Percentiles rank a stretch among this genome's conserved stretches.
phyloP scores from a whole-genome alignment of 1,140 invertebrate genomes.

The Helicoverpa zea region DNA sequence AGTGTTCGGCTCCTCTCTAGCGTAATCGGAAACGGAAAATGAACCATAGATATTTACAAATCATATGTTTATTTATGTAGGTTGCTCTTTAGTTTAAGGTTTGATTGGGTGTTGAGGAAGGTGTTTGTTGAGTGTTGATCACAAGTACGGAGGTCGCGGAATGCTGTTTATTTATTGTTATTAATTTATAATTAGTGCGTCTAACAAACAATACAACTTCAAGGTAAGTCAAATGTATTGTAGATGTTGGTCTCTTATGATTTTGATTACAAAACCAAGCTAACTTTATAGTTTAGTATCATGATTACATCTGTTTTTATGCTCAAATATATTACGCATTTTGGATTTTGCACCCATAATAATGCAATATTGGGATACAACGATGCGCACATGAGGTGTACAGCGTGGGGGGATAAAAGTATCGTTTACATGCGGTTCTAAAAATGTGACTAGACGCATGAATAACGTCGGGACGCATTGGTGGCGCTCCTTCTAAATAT shows the following conservation, averaged over 20 bases:
- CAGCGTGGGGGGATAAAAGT: conserved; percentile 65
- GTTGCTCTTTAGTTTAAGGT: conserved; percentile 82
- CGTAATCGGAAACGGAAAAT: conserved; percentile 49
- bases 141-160: conserved; percentile 79
- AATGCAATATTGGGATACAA: conserved; percentile 57
- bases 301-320: conserved; percentile 51
- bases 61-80: conserved; percentile 86
- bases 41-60: conserved; percentile 67
- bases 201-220: conserved; percentile 65
- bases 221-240: conserved; percentile 69
- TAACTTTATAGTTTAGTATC: conserved; percentile 20
- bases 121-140: conserved; percentile 85
- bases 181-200: conserved; percentile 78
- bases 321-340: conserved; percentile 69
- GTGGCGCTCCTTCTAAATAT: conserved; percentile 83
- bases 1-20: not conserved
- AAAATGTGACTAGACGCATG: conserved; percentile 82
- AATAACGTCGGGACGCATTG: conserved; percentile 73
- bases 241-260: conserved; percentile 5
- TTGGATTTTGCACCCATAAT: conserved; percentile 64
- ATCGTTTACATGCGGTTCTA: conserved; percentile 84
- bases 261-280: conserved; percentile 28
- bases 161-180: conserved; percentile 84
- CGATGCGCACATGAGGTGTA: conserved; percentile 54
- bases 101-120: conserved; percentile 80